Evolutionary conservation across 2,797 vertebrate genomes (phyloP), one percentile per base, ranked within the genome.

Genomic region (Bucorvus abyssinicus): DNA sequence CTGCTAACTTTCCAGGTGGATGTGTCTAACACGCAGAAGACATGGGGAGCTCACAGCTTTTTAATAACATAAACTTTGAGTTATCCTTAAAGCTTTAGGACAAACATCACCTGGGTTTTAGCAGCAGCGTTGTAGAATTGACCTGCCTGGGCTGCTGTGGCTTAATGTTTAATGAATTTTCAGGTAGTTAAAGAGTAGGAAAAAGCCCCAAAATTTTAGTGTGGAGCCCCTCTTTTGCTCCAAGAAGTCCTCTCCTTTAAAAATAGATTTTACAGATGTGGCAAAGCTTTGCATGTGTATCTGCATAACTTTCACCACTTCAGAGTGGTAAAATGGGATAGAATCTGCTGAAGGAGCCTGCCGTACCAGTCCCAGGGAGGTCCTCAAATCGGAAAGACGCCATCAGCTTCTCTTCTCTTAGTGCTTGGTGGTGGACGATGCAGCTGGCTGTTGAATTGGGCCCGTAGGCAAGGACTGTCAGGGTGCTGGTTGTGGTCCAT

Each of bases 401-500:
- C 5, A 44, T 42, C 89, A 98, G 83, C 21, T 57, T 84, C n/a
- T 63, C 36, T 15, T 16, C 59, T 42, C 17, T 5, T 2, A 98
- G 93, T 0, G 96, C 96, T 79, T 14, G 45, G 82, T 98, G 98
- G 23, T 6, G 96, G 38, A 98, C 2, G 3, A 97, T 9, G 63
- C 98, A 98, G 63, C 61, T 93, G 63, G 84, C 92, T 3, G 84
- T 78, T 4, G 92, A 94, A 4, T 26, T 26, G 55, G 29, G 79
- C 56, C 68, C 4, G 0, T 85, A 88, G 0, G 94, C 44, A 0
- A 80, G 95, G 55, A 98, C 74, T 6, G 27, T 71, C 71, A 98
- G 77, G 0, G 5, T 92, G 93, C 98, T 98, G 89, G 79, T 96
- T 2, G 96, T 94, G 49, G 94, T 96, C 84, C 96, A 98, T 49